A percentile compares a stretch with the other conserved stretches of the same genome.
phyloP scores from a whole-genome alignment of 2,888 invertebrate genomes.

The Osmoderma eremita region DNA sequence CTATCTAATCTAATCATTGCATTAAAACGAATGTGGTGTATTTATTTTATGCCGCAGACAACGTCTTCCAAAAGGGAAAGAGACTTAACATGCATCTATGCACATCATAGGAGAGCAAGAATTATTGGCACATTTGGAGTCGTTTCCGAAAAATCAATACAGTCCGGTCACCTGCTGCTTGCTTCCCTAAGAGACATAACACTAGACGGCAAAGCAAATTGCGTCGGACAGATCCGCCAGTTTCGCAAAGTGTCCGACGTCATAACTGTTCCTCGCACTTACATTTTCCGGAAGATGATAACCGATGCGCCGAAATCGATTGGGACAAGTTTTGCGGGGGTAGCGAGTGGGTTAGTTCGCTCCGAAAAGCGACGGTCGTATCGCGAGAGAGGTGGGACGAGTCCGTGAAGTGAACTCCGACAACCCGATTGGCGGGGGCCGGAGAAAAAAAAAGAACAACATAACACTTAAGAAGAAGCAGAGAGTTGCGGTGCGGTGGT shows the following conservation, averaged over 20 bases:
- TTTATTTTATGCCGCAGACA: too few species aligned
- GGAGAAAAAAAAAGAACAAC: conserved; percentile 16
- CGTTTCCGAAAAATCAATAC: conserved; percentile 2
- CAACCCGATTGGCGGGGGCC: conserved; percentile 24
- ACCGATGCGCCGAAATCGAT: conserved; percentile 25
- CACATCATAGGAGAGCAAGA: too few species aligned
- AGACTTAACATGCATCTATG: too few species aligned
- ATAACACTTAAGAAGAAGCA: conserved; percentile 42
- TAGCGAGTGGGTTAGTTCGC: too few species aligned
- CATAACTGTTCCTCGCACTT: conserved; percentile 26
- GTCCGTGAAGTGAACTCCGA: conserved; percentile 38
- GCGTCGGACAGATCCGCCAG: conserved; percentile 22
- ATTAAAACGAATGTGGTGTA: too few species aligned
- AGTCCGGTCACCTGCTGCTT: not conserved
- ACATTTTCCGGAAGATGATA: conserved; percentile 25
- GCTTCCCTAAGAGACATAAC: not conserved
- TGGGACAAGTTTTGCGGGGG: conserved; percentile 25
- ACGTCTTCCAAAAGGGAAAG: too few species aligned
- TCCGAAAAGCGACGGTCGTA: too few species aligned
- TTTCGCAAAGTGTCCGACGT: conserved; percentile 36
- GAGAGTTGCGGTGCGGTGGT: conserved; percentile 33
- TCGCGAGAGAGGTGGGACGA: conserved; percentile 15
- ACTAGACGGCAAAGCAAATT: conserved; percentile 27
- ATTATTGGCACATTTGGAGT: too few species aligned
- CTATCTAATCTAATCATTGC: too few species aligned